phyloP scores from a whole-genome alignment of 2,797 vertebrate species.

The Tragopan temminckii region DNA sequence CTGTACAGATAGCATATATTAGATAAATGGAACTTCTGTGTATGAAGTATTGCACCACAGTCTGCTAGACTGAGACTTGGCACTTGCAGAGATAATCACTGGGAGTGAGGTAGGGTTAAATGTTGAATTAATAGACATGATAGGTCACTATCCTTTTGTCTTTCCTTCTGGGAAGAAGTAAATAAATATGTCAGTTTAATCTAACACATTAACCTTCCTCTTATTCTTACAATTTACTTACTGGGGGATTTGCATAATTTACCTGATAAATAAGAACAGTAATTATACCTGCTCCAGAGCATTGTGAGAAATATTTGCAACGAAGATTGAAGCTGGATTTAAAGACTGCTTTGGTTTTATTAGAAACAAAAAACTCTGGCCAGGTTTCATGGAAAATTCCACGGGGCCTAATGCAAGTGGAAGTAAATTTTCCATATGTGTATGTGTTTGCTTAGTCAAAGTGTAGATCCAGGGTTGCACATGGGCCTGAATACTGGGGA shows the following conservation, averaged over 20 bases:
- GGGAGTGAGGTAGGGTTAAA: slow-evolving; percentile 27
- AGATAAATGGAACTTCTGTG: background rate
- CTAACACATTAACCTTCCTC: slow-evolving; percentile 59
- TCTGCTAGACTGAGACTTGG: background rate
- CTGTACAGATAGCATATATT: background rate
- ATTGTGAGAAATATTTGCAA: slow-evolving; percentile 47
- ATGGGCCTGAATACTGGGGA: rapidly evolving
- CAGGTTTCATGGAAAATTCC: slow-evolving; percentile 64
- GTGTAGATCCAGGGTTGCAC: background rate
- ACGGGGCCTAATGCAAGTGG: slow-evolving; percentile 1
- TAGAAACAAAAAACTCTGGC: slow-evolving; percentile 50
- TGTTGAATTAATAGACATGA: slow-evolving; percentile 30
- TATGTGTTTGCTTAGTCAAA: slow-evolving; percentile 3
- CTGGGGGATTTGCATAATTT: slow-evolving; percentile 68
- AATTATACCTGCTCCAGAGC: slow-evolving; percentile 61
- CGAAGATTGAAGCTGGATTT: slow-evolving; percentile 44
- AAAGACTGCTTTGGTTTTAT: slow-evolving; percentile 51
- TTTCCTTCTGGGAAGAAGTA: slow-evolving; percentile 45
- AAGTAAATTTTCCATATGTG: slow-evolving; percentile 17
- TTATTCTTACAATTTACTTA: slow-evolving; percentile 75
- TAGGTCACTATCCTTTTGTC: slow-evolving; percentile 26
- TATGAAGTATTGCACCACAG: background rate
- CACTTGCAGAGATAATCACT: slow-evolving; percentile 37
- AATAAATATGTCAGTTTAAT: slow-evolving; percentile 69
- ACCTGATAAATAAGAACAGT: slow-evolving; percentile 60